Percentiles rank a stretch among this genome's conserved stretches.
Conservation (phyloP, 2,888 invertebrate genomes). For the Rhogogaster chlorosoma region DNA sequence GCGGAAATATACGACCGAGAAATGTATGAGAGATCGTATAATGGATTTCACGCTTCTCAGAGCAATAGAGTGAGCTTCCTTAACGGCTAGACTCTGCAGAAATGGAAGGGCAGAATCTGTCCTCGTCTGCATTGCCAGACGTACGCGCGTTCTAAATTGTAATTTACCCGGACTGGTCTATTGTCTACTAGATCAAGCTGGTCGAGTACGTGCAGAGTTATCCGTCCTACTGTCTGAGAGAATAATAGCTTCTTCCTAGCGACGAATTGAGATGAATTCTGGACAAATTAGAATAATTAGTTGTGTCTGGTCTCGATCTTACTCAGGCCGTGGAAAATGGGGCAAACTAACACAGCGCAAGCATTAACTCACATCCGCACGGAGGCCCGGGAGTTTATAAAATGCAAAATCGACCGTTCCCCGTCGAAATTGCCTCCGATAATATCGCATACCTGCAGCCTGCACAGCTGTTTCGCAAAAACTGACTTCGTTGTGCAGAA, state of each 20-base stretch:
- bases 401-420: not conserved
- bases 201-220: conserved; percentile 21
- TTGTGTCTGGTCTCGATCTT: conserved; percentile 50
- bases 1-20: not conserved
- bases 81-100: not conserved
- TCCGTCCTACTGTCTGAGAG: conserved; percentile 60
- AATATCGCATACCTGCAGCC: not conserved
- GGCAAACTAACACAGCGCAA: not conserved
- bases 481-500: not conserved
- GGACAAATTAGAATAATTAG: conserved; percentile 71
- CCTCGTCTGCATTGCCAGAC: not conserved
- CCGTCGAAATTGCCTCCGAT: not conserved
- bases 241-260: conserved; percentile 70
- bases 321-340: conserved; percentile 38
- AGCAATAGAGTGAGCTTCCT: not conserved
- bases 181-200: conserved; percentile 41
- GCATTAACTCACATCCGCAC: not conserved
- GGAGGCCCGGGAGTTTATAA: not conserved
- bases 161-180: conserved; percentile 47
- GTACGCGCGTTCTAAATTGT: conserved; percentile 11
- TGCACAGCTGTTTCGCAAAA: not conserved
- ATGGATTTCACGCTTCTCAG: not conserved
- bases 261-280: conserved; percentile 69
- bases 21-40: not conserved
- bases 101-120: not conserved